Evolutionary conservation across 2,113 vertebrate genomes (phyloP), one percentile per base, ranked within the genome.

Genomic region (Menidia beryllina): DNA sequence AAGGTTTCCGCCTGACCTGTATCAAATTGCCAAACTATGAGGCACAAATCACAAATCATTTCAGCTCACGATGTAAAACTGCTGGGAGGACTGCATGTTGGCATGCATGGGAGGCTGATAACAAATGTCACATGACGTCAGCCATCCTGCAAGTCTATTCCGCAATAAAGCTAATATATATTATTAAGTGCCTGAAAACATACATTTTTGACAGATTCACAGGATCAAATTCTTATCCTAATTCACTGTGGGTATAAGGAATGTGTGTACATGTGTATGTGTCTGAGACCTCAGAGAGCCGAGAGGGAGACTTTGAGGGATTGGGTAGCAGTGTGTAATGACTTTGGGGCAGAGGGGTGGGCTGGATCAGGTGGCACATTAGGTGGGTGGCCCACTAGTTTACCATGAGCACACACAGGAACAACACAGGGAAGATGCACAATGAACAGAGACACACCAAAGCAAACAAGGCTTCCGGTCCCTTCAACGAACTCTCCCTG

Each of bases 361-460:
- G 49, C 52, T 72, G 86, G 88, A 91, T 90, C 87, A 87, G 77
- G 89, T 91, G 86, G 72, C 73, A 67, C 51, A 76, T 73, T 81
- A 84, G 73, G 74, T 81, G 83, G 79, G 77, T 80, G 85, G 78
- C 75, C 80, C 45, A 68, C 36, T 60, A 55, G 55, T 74, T 62
- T 69, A 38, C 69, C 65, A 25, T 58, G 52, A 65, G 34, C 38
- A 27, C 39, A 27, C 49, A 59, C 47, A 25, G 21, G 34, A 26
- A 58, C 48, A 69, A 45, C 52, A 36, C 34, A 60, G 2, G 4
- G 25, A 69, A 63, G 14, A 38, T 39, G 23, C 19, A 56, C 15
- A 57, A 4, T n/a, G 43, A 21, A 43, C 21, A 64, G 39, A 25
- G 38, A 72, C 47, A 20, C 26, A 55, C 25, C 23, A 64, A 69